phyloP scores from a whole-genome alignment of 2,888 invertebrate genomes.

The Pyralis farinalis region DNA sequence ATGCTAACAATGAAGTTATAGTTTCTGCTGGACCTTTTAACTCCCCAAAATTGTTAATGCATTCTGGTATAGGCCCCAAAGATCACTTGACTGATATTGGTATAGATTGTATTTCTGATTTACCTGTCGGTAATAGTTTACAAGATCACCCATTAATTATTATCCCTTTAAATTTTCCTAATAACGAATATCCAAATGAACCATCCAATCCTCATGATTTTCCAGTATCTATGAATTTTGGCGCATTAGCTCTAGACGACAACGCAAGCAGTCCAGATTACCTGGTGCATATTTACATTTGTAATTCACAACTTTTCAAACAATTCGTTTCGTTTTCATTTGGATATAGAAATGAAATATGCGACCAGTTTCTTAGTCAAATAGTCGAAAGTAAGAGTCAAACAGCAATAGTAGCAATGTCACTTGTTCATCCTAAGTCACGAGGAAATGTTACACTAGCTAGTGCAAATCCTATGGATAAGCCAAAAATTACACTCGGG shows the following conservation, averaged over 20 bases:
- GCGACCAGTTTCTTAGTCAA: neutral
- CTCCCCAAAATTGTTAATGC: slow-evolving; percentile 39
- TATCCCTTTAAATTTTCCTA: slow-evolving; percentile 11
- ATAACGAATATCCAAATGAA: neutral
- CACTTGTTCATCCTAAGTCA: slow-evolving; percentile 6
- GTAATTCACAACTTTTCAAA: neutral
- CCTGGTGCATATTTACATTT: neutral
- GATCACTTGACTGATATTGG: slow-evolving; percentile 30
- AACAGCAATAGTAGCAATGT: slow-evolving; percentile 3
- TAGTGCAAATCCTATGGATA: slow-evolving; percentile 5
- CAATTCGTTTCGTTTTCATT: neutral
- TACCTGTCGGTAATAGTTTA: slow-evolving; percentile 46
- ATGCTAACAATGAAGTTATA: slow-evolving; percentile 35
- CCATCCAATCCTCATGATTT: slow-evolving; percentile 2
- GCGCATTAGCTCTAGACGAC: slow-evolving; percentile 25
- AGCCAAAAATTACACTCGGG: slow-evolving; percentile 10
- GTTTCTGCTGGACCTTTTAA: slow-evolving; percentile 41
- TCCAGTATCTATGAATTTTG: slow-evolving; percentile 49
- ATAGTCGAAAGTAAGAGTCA: neutral
- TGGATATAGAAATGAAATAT: neutral
- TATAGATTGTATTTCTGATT: slow-evolving; percentile 32
- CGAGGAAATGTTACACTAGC: slow-evolving; percentile 9
- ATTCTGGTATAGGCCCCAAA: slow-evolving; percentile 44
- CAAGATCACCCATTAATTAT: slow-evolving; percentile 30
- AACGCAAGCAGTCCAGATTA: neutral